Percentiles rank a stretch among this genome's conserved stretches.
phyloP scores from a whole-genome alignment of 2,888 invertebrate species.

The Willowsia nigromaculata region DNA sequence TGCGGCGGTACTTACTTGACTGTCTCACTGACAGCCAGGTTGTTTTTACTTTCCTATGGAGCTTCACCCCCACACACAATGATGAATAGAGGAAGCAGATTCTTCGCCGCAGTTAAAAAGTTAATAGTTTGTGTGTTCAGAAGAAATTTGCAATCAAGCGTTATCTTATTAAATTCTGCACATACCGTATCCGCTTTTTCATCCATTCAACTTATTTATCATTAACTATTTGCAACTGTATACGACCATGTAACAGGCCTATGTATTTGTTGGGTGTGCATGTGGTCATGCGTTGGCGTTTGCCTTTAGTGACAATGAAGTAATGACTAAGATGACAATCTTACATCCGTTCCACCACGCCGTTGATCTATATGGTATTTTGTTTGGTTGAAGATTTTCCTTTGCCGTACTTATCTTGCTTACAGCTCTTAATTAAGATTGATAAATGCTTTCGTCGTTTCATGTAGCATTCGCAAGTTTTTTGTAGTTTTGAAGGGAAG shows the following conservation, averaged over 20 bases:
- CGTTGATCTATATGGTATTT: not conserved
- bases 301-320: slow-evolving; percentile 30
- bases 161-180: slow-evolving; percentile 16
- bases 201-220: not conserved
- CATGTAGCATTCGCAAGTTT: no score
- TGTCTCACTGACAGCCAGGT: not conserved
- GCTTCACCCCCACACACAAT: not conserved
- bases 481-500: not conserved
- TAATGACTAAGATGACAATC: slow-evolving; percentile 55
- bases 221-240: not conserved
- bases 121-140: not conserved
- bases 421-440: slow-evolving; percentile 52
- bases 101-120: not conserved
- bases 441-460: slow-evolving; percentile 44
- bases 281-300: not conserved
- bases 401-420: slow-evolving; percentile 18
- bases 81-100: not conserved
- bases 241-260: not conserved
- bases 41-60: slow-evolving; percentile 18
- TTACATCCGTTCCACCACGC: slow-evolving; percentile 42
- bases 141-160: not conserved
- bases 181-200: slow-evolving; percentile 4
- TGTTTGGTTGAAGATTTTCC: not conserved
- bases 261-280: not conserved
- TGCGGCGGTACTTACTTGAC: not conserved